phyloP scores from a whole-genome alignment of 2,797 vertebrate species.

The Oophaga sylvatica region DNA sequence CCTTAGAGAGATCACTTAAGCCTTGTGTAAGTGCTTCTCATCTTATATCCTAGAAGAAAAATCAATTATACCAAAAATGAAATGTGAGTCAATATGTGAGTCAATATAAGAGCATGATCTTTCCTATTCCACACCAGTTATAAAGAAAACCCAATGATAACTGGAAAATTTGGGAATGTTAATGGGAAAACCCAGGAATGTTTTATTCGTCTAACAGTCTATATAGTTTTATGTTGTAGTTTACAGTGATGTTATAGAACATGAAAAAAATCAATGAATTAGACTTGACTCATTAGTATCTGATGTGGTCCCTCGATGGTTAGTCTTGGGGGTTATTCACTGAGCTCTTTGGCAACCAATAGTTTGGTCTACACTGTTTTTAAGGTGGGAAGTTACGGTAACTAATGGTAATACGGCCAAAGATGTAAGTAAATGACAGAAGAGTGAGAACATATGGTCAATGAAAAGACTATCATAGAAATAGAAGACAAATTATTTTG shows the following conservation, averaged over 20 bases:
- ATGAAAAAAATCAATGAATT: not conserved
- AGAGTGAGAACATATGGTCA: not conserved
- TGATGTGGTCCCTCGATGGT: not conserved
- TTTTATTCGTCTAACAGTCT: no score
- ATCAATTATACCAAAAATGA: constrained; percentile 25
- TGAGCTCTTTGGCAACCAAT: no score
- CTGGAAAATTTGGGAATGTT: not conserved
- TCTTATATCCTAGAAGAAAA: constrained; percentile 19
- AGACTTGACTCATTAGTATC: not conserved
- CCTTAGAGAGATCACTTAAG: constrained; percentile 31
- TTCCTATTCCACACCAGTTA: not conserved
- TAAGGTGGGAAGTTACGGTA: no score
- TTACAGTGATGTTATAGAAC: not conserved
- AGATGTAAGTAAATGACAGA: not conserved
- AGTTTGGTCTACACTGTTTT: no score
- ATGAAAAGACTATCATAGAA: no score
- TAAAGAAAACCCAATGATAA: not conserved
- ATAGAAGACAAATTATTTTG: not conserved
- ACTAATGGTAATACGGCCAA: not conserved
- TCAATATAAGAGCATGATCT: not conserved
- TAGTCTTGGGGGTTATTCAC: no score
- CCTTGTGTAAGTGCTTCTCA: constrained; percentile 12
- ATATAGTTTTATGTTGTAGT: no score
- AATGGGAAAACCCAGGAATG: no score
- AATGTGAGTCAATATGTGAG: constrained; percentile 12